Conservation (phyloP, 2,113 vertebrate genomes). For the Cephalopterus ornatus region DNA sequence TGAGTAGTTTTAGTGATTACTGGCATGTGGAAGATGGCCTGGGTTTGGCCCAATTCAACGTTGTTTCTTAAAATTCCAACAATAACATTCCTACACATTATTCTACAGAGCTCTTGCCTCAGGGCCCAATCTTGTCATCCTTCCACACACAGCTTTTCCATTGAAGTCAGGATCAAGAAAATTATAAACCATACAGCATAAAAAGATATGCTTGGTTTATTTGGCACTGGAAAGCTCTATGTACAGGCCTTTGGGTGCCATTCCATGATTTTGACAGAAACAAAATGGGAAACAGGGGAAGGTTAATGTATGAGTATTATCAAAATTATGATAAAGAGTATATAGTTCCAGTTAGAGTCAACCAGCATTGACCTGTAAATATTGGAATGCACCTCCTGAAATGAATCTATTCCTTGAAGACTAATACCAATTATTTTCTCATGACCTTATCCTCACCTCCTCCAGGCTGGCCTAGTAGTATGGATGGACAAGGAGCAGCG, state of each 20-base stretch:
- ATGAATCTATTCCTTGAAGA: not conserved
- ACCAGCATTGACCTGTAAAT: not conserved
- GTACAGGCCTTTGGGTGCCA: constrained; percentile 19
- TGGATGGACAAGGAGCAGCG: not conserved
- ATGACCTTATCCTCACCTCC: not conserved
- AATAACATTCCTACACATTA: constrained; percentile 50
- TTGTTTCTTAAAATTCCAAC: constrained; percentile 42
- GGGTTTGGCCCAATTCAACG: constrained; percentile 33
- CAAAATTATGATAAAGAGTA: not conserved
- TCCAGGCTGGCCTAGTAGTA: not conserved
- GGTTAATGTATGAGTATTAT: not conserved
- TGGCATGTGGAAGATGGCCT: not conserved
- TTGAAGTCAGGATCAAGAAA: constrained; percentile 71
- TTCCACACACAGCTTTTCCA: constrained; percentile 63
- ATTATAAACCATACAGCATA: constrained; percentile 49
- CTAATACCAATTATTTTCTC: not conserved
- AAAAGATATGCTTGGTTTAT: constrained; percentile 56
- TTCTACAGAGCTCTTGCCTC: constrained; percentile 57
- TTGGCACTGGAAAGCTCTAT: constrained; percentile 35
- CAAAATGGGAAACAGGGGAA: not conserved
- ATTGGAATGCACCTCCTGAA: not conserved
- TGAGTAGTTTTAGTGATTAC: not conserved
- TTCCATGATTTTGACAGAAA: not conserved
- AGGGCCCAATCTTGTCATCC: constrained; percentile 65
- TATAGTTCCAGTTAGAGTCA: not conserved